Evolutionary conservation across 2,113 vertebrate genomes (phyloP).

Genomic region (Lipotes vexillifer): DNA sequence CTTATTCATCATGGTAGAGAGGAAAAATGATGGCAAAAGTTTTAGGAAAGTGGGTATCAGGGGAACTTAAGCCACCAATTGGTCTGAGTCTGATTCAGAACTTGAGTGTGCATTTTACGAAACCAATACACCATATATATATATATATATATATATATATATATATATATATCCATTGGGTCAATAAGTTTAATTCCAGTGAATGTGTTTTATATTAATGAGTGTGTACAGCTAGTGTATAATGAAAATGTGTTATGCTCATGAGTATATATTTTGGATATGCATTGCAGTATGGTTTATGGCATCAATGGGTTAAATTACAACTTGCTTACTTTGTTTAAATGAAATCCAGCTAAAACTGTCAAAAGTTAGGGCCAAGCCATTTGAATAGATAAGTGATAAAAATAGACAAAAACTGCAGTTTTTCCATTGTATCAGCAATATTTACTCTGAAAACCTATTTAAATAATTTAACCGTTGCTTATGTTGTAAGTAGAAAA

Average conservation of each 20-base stretch:
- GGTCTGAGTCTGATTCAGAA: background rate
- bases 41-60: background rate
- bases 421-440: background rate
- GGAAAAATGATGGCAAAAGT: background rate
- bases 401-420: background rate
- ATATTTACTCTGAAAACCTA: slow-evolving; percentile 31
- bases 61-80: background rate
- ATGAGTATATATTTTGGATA: background rate
- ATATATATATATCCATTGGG: background rate
- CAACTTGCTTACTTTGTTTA: background rate
- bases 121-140: no score
- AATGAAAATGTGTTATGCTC: background rate
- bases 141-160: background rate
- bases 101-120: background rate
- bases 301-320: background rate
- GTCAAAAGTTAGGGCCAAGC: background rate
- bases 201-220: background rate
- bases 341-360: background rate
- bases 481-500: background rate
- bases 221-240: background rate
- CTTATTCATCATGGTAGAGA: background rate
- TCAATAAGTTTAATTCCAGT: background rate
- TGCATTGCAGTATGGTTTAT: background rate
- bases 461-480: background rate
- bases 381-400: background rate